Evolutionary conservation across 2,113 vertebrate species (phyloP).

Genomic region (Hemichromis elongatus): DNA sequence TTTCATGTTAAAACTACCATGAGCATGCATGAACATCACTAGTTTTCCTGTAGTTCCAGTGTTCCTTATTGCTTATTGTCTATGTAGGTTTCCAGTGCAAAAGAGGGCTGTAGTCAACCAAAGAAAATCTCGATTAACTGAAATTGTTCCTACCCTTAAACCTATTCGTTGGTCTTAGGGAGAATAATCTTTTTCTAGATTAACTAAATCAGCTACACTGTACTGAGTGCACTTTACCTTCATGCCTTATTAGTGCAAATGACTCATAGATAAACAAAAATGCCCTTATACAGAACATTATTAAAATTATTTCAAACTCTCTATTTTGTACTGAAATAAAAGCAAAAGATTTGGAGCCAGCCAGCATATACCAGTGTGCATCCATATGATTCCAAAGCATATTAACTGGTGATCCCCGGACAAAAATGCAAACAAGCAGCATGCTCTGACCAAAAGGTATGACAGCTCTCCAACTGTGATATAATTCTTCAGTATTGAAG

Average conservation of each 20-base stretch:
- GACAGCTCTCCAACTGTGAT: fast-evolving
- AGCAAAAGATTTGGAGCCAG: neutral
- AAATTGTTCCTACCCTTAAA: neutral
- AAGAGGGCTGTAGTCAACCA: neutral
- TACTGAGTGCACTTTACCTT: neutral
- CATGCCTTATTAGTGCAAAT: neutral
- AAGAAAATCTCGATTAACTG: neutral
- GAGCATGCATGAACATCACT: conserved; percentile 30
- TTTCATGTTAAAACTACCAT: neutral
- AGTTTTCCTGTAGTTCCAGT: neutral
- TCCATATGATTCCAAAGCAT: neutral
- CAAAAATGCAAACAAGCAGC: neutral
- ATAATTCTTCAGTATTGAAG: neutral
- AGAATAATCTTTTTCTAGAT: neutral
- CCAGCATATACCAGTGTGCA: neutral
- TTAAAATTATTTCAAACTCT: neutral
- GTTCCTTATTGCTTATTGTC: neutral
- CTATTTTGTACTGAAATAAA: neutral
- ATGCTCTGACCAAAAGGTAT: neutral
- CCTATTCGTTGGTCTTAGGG: fast-evolving
- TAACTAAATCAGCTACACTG: neutral
- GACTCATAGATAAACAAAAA: neutral
- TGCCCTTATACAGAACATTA: neutral
- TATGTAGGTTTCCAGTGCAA: neutral
- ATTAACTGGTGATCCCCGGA: neutral